These are phyloP conservation scores for Oryctolagus cuniculus DNA, from an alignment of 2,113 vertebrate species.

Conservation along the genomic window mOryCun1.1 NC_091435.1:40590501-40591000, in stretches of 20 bases:
- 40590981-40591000: not conserved
- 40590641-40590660: not conserved
- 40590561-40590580: not conserved
- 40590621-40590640: not conserved
- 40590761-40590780: not conserved
- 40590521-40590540: not conserved
- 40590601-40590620: not conserved
- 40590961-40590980: not conserved
- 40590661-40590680: not conserved
- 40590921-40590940: not conserved
- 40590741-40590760: not conserved
- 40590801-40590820: not conserved
- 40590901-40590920: not conserved
- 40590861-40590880: not conserved
- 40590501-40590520: not conserved
- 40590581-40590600: not conserved
- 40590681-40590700: not conserved
- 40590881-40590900: not conserved
- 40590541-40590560: not conserved
- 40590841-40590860: too few species aligned
- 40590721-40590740: not conserved
- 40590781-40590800: not conserved
- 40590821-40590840: not conserved
- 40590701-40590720: not conserved
- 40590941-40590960: not conserved